phyloP scores from a whole-genome alignment of 2,113 vertebrate genomes.

The Marmota monax region DNA sequence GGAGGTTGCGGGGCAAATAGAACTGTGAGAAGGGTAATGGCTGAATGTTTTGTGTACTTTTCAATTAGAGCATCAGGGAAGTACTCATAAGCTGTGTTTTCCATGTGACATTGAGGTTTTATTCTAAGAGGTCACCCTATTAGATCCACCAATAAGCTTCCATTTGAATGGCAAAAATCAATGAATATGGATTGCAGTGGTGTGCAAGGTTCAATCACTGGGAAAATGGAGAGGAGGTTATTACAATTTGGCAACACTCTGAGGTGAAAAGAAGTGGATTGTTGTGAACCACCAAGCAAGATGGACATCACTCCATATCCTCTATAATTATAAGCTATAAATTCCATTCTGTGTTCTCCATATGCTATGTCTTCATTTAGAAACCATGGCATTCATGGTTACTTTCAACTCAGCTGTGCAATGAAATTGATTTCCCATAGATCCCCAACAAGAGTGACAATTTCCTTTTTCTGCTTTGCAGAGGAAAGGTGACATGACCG shows the following conservation, averaged over 20 bases:
- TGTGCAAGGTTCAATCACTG: slow-evolving; percentile 17
- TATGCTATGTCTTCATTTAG: slow-evolving; percentile 65
- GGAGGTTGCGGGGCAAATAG: background rate
- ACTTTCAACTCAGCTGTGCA: slow-evolving; percentile 32
- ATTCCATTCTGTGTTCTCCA: slow-evolving; percentile 50
- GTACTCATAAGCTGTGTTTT: slow-evolving; percentile 40
- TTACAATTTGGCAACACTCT: background rate
- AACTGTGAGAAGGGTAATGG: background rate
- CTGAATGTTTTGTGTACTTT: slow-evolving; percentile 22
- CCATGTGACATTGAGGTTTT: slow-evolving; percentile 51
- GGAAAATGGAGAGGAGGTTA: slow-evolving; percentile 23
- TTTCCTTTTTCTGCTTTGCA: slow-evolving; percentile 48
- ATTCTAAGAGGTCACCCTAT: slow-evolving; percentile 61
- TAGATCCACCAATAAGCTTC: slow-evolving; percentile 57
- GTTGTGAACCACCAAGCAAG: background rate
- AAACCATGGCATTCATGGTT: slow-evolving; percentile 40
- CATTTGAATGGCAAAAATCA: slow-evolving; percentile 67
- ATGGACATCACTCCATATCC: background rate
- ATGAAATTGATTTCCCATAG: slow-evolving; percentile 56
- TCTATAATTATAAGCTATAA: slow-evolving; percentile 66
- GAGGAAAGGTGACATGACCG: background rate
- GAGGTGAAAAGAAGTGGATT: slow-evolving; percentile 17
- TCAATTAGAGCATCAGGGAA: slow-evolving; percentile 51
- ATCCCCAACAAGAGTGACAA: slow-evolving; percentile 22
- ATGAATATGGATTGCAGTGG: slow-evolving; percentile 53